Evolutionary conservation across 1,140 invertebrate genomes (phyloP).

Genomic region (Nixonia krombeini): DNA sequence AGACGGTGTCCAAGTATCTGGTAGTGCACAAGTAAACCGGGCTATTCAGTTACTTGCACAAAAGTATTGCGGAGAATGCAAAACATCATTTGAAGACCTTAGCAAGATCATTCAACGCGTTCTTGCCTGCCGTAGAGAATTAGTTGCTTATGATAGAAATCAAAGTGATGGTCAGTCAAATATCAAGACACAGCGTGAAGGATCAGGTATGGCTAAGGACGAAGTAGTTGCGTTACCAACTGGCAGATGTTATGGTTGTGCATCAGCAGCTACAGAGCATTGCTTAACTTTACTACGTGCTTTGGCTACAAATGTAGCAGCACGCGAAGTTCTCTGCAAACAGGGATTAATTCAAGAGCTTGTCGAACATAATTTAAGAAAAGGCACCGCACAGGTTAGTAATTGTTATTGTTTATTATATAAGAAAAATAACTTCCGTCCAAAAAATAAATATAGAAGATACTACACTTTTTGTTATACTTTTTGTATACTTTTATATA

Average conservation of each 20-base stretch:
- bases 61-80: constrained; percentile 95
- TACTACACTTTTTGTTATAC: too few species aligned
- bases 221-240: constrained; percentile 30
- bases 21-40: constrained; percentile 81
- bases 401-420: too few species aligned
- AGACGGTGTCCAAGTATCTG: constrained; percentile 74
- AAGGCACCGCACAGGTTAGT: constrained; percentile 81
- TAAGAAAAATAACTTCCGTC: too few species aligned
- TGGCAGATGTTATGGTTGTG: constrained; percentile 87
- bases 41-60: constrained; percentile 91
- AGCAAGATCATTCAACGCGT: constrained; percentile 96
- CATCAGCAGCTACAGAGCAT: constrained; percentile 90
- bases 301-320: constrained; percentile 86
- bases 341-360: constrained; percentile 92
- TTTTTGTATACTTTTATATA: constrained; percentile 4
- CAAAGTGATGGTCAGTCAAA: constrained; percentile 73
- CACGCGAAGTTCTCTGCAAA: constrained; percentile 84
- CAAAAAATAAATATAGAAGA: too few species aligned
- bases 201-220: constrained; percentile 23
- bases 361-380: constrained; percentile 90
- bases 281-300: constrained; percentile 93
- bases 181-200: constrained; percentile 20
- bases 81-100: constrained; percentile 94
- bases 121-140: constrained; percentile 88
- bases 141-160: constrained; percentile 92